These are phyloP conservation scores for Bombus consobrinus DNA, from an alignment of 1,140 invertebrate genomes.

Conservation along the genomic window DNA sequence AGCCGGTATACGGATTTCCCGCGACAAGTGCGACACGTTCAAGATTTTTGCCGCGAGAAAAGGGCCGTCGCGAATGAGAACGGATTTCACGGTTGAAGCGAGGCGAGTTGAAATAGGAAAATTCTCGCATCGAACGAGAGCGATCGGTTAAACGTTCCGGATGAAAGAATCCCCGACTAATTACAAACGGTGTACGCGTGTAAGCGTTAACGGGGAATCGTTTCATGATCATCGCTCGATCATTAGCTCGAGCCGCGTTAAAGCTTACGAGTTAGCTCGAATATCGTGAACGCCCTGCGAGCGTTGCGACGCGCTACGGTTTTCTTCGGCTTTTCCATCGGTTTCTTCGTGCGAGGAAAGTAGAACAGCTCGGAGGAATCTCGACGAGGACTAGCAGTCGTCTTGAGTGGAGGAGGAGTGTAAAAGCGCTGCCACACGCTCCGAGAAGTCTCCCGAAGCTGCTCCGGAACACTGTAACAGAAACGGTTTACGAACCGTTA, in stretches of 20 bases:
- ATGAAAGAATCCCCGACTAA: not conserved
- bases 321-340: not conserved
- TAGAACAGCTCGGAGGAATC: not conserved
- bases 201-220: not conserved
- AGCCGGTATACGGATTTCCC: not conserved
- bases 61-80: not conserved
- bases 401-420: constrained; percentile 75
- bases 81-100: not conserved
- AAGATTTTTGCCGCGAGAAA: not conserved
- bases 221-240: not conserved
- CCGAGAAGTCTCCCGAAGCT: constrained; percentile 70
- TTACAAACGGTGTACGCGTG: no score
- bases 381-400: constrained; percentile 74
- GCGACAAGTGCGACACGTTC: not conserved
- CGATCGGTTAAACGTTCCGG: not conserved
- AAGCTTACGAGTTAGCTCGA: constrained; percentile 38
- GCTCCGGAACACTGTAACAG: constrained; percentile 69
- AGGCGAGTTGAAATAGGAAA: not conserved
- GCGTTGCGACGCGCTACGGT: not conserved
- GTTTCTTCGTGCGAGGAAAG: not conserved
- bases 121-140: not conserved
- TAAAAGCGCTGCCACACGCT: constrained; percentile 73
- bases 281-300: constrained; percentile 27
- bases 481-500: not conserved
- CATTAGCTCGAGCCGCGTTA: constrained; percentile 1